Conservation (phyloP, 2,888 invertebrate species). For the Terebella lapidaria region DNA sequence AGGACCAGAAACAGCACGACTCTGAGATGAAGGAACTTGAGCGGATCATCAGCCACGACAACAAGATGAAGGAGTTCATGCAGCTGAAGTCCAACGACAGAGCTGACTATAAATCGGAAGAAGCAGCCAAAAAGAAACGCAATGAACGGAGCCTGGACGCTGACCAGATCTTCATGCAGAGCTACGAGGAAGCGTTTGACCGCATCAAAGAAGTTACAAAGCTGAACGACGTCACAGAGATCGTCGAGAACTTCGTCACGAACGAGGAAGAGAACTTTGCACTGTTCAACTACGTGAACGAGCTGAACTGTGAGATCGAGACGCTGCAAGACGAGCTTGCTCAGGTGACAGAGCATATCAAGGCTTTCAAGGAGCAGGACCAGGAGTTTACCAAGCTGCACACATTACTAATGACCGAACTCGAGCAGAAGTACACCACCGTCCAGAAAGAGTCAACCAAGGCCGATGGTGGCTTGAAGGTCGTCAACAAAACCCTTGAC, state of each 20-base stretch:
- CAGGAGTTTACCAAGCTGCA: slow-evolving; percentile 7
- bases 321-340: too few relatives aligned
- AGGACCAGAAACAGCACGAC: slow-evolving; percentile 64
- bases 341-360: slow-evolving; percentile 25
- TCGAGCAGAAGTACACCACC: slow-evolving; percentile 5
- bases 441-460: slow-evolving; percentile 24
- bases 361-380: slow-evolving; percentile 30
- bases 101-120: slow-evolving; percentile 36
- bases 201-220: slow-evolving; percentile 61
- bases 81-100: slow-evolving; percentile 71
- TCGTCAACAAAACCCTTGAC: slow-evolving; percentile 44
- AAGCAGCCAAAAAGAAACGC: slow-evolving; percentile 54
- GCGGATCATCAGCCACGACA: slow-evolving; percentile 74
- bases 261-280: slow-evolving; percentile 87
- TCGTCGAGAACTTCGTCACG: slow-evolving; percentile 69
- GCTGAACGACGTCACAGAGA: slow-evolving; percentile 42
- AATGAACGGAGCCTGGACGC: slow-evolving; percentile 55
- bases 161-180: slow-evolving; percentile 65
- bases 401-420: too few relatives aligned
- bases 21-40: slow-evolving; percentile 81
- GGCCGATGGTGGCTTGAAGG: slow-evolving; percentile 30
- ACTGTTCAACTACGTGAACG: slow-evolving; percentile 81
- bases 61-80: slow-evolving; percentile 76
- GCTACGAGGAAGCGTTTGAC: slow-evolving; percentile 69
- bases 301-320: slow-evolving; percentile 63